A percentile compares a stretch with the other conserved stretches of the same genome.
Evolutionary conservation across 2,888 invertebrate genomes (phyloP).

Genomic region (Nomada ruficornis): DNA sequence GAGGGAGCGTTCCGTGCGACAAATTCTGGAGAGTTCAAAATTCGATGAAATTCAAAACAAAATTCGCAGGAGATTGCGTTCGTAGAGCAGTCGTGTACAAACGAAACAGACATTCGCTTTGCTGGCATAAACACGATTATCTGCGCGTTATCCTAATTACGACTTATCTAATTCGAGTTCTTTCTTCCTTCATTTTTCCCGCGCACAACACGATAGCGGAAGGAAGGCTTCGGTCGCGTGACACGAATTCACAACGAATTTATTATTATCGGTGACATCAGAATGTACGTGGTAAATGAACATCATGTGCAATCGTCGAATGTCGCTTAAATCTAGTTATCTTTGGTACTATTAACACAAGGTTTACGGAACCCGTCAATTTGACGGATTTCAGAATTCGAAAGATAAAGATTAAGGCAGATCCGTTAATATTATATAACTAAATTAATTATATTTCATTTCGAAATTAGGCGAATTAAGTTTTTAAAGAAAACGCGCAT

Average conservation of each 20-base stretch:
- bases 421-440: too few relatives aligned
- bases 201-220: neutral
- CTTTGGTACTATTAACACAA: too few relatives aligned
- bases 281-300: neutral
- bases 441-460: too few relatives aligned
- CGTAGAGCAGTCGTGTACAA: neutral
- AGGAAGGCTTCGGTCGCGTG: constrained; percentile 1
- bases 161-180: constrained; percentile 15
- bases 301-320: neutral
- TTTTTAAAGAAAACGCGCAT: too few relatives aligned
- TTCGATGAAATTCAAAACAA: too few relatives aligned
- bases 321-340: neutral
- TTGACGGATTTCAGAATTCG: too few relatives aligned
- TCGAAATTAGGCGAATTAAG: too few relatives aligned
- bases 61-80: neutral
- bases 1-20: too few relatives aligned
- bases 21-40: neutral
- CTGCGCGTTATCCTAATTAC: constrained; percentile 35
- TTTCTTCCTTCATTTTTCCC: neutral
- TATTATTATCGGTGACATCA: constrained; percentile 49
- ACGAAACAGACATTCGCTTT: too few relatives aligned
- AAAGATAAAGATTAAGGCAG: too few relatives aligned
- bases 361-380: too few relatives aligned
- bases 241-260: constrained; percentile 22
- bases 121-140: constrained; percentile 29